phyloP scores from a whole-genome alignment of 2,888 invertebrate species.

The Dorcus parallelipipedus region DNA sequence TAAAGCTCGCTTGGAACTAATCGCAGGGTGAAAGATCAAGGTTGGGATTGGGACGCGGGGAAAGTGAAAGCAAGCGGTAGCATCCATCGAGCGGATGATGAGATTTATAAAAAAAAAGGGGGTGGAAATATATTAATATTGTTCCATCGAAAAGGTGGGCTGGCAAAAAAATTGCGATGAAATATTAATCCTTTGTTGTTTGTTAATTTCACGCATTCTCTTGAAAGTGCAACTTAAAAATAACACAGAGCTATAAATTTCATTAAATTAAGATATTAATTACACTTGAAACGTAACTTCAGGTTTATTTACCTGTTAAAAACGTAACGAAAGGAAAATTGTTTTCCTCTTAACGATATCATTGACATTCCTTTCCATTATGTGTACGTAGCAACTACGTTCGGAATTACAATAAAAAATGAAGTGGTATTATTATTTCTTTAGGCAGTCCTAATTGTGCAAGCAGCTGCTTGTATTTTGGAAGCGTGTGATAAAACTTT shows the following conservation, averaged over 20 bases:
- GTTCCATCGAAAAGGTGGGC: not conserved
- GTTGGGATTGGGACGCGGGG: conserved; percentile 6
- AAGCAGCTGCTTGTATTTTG: no score
- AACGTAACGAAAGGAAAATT: no score
- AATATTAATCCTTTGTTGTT: not conserved
- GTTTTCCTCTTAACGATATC: no score
- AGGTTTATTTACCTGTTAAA: no score
- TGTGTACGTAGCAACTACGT: no score
- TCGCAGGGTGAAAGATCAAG: conserved; percentile 13
- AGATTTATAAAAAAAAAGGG: conserved; percentile 14
- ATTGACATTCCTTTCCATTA: no score
- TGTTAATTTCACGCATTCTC: not conserved
- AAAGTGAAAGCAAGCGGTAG: conserved; percentile 13
- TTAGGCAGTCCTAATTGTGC: no score
- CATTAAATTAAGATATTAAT: not conserved
- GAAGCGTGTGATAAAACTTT: no score
- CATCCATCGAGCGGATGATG: conserved; percentile 14
- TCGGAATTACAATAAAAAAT: no score
- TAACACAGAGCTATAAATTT: not conserved
- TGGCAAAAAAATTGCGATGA: not conserved
- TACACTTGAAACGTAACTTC: no score
- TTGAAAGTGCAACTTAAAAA: not conserved
- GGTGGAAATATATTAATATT: conserved; percentile 14
- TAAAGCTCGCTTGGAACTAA: conserved; percentile 12
- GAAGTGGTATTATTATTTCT: no score